phyloP scores from a whole-genome alignment of 2,797 vertebrate genomes.

The Rachycentron canadum region DNA sequence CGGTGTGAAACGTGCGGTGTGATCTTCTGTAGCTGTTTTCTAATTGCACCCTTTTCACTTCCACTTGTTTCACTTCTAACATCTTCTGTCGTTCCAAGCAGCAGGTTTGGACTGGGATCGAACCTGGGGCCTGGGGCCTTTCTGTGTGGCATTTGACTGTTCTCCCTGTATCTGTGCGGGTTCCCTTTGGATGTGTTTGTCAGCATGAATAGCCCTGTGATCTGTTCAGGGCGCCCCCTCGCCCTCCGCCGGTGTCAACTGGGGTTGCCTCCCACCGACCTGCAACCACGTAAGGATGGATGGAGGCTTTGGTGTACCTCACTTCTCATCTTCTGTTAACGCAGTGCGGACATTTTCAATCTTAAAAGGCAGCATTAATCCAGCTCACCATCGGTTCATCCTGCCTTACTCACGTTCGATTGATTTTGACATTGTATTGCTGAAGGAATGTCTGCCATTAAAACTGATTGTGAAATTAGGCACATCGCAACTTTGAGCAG shows the following conservation, averaged over 20 bases:
- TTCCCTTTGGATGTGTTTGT: no score
- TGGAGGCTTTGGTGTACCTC: neutral
- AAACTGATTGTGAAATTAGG: neutral
- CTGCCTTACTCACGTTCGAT: slow-evolving; percentile 28
- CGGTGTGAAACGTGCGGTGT: no score
- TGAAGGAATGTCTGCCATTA: slow-evolving; percentile 20
- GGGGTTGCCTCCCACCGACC: no score
- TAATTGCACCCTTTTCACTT: neutral
- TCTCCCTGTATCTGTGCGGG: no score
- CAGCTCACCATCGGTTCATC: neutral
- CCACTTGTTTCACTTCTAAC: neutral
- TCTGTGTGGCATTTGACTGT: no score
- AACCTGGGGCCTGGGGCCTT: no score
- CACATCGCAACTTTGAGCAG: slow-evolving; percentile 35
- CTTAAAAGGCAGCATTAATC: slow-evolving; percentile 16
- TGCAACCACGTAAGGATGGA: no score
- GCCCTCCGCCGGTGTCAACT: no score
- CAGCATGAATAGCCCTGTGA: no score
- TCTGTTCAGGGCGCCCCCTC: no score
- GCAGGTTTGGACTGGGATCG: neutral
- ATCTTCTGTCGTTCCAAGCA: neutral
- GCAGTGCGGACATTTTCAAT: neutral
- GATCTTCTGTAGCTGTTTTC: neutral
- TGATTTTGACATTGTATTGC: slow-evolving; percentile 49
- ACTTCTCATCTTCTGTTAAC: neutral